These are phyloP conservation scores for Ruditapes philippinarum DNA, from an alignment of 1,140 invertebrate genomes.

Conservation along the genomic window DNA sequence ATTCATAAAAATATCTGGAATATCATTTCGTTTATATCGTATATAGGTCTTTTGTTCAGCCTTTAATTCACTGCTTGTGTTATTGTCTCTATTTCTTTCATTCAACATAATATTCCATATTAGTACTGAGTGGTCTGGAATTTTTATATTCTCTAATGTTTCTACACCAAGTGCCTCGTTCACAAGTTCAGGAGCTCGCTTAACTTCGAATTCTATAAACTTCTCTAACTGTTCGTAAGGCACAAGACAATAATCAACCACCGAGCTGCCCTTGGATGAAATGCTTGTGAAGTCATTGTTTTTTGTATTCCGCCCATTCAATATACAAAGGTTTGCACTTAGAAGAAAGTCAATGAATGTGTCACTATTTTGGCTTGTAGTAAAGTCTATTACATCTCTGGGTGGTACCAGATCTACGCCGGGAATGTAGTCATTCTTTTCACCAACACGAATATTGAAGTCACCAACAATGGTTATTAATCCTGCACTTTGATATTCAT, in stretches of 20 bases:
- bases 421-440: no score
- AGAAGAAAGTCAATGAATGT: no score
- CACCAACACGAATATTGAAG: no score
- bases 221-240: neutral
- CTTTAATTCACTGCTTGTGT: no score
- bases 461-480: no score
- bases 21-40: neutral
- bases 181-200: neutral
- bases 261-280: neutral
- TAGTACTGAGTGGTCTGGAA: slow-evolving; percentile 4
- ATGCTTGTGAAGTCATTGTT: slow-evolving; percentile 11
- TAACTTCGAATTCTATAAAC: neutral
- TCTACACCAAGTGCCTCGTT: neutral
- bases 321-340: no score
- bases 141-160: neutral
- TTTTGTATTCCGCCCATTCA: neutral
- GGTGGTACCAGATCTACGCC: no score
- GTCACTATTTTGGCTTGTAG: no score
- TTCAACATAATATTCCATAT: neutral
- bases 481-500: no score
- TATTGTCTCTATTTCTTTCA: neutral
- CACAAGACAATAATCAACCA: slow-evolving; percentile 6
- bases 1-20: neutral
- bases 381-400: no score
- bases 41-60: neutral